phyloP scores from a whole-genome alignment of 2,797 vertebrate genomes.

The Artibeus lituratus region DNA sequence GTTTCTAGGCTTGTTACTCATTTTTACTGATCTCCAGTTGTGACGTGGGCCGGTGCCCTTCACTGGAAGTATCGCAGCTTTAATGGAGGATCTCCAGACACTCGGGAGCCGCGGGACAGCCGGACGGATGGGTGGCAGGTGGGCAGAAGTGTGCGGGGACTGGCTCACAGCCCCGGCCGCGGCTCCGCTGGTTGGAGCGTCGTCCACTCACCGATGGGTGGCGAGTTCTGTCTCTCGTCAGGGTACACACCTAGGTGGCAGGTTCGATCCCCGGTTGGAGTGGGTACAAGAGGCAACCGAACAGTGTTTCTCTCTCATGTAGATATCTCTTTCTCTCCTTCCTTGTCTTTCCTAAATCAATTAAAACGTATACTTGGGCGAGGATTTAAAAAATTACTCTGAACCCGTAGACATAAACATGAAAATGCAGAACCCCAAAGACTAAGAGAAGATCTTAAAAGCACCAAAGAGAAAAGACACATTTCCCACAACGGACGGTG shows the following conservation, averaged over 20 bases:
- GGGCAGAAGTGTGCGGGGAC: accelerated
- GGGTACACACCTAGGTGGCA: too few relatives aligned
- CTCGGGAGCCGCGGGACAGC: background rate
- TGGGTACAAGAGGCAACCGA: too few relatives aligned
- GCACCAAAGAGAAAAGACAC: background rate
- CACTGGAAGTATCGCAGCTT: accelerated
- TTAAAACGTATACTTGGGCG: too few relatives aligned
- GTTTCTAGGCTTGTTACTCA: background rate
- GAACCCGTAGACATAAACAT: background rate
- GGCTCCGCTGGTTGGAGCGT: too few relatives aligned
- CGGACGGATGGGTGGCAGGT: background rate
- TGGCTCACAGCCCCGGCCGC: too few relatives aligned
- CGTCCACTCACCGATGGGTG: too few relatives aligned
- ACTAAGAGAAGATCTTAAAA: background rate
- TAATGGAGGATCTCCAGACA: background rate
- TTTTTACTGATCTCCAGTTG: background rate
- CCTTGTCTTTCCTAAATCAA: too few relatives aligned
- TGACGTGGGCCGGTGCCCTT: accelerated
- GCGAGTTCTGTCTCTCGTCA: too few relatives aligned
- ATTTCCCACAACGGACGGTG: background rate
- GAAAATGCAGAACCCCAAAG: background rate
- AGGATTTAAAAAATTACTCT: background rate
- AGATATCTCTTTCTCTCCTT: too few relatives aligned
- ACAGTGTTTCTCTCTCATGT: too few relatives aligned
- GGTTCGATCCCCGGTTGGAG: too few relatives aligned